A percentile compares a stretch with the other conserved stretches of the same genome.
Evolutionary conservation across 2,113 vertebrate genomes (phyloP).

Genomic region (Pelodiscus sinensis): DNA sequence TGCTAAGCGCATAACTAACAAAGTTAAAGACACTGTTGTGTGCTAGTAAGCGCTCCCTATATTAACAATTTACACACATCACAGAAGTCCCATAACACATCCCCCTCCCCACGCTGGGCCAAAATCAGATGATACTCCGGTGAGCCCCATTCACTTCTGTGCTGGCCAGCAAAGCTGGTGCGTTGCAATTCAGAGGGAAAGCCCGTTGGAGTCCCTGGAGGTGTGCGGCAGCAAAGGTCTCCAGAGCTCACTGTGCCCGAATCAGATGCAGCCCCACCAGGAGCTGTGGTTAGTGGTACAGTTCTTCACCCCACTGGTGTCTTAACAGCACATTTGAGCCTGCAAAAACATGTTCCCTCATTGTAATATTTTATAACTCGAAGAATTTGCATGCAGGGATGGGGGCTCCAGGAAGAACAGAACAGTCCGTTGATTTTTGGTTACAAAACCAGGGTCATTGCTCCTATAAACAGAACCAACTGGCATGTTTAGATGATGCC

Average conservation of each 20-base stretch:
- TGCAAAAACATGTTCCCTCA: neutral
- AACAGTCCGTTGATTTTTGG: neutral
- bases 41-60: neutral
- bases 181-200: neutral
- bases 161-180: neutral
- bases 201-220: neutral
- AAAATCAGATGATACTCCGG: neutral
- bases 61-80: neutral
- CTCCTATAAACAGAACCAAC: neutral
- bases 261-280: neutral
- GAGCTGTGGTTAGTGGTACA: neutral
- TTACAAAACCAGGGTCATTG: neutral
- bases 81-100: neutral
- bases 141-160: neutral
- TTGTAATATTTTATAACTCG: neutral
- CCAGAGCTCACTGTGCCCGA: neutral
- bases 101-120: neutral
- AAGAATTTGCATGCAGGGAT: neutral
- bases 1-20: neutral
- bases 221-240: neutral
- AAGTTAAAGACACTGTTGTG: neutral
- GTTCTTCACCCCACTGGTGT: neutral
- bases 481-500: neutral
- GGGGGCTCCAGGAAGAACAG: neutral
- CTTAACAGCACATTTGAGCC: neutral